Evolutionary conservation across 2,113 vertebrate genomes (phyloP), one percentile per base, ranked within the genome.

Genomic region (Okapia johnstoni): DNA sequence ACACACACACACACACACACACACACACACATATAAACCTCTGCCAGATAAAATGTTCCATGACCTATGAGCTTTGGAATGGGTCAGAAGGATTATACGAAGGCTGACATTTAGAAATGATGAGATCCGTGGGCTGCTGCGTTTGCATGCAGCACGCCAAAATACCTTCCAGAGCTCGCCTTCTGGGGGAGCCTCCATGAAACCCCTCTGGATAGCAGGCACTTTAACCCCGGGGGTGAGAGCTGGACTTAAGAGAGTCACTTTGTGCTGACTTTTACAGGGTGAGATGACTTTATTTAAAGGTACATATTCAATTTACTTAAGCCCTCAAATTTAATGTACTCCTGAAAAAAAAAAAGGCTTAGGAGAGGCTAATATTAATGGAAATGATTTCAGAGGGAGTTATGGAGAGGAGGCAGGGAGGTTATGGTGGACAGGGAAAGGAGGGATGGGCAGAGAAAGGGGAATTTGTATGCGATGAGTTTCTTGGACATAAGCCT

Each of bases 71-170:
- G 92, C 96, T 97, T 98, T 97, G 96, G 98, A 98, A 94, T n/a
- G 90, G 97, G 93, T 98, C 93, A 96, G 87, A 97, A 28, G 97
- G 95, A 97, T 98, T 98, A 96, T 97, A 90, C 50, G 94, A 80
- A 97, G 95, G 50, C 85, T 98, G 98, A 98, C 97, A 98, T 98
- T 98, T 98, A 96, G 97, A 98, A 98, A 96, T 90, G 52, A 98
- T 97, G 79, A 52, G 98, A 85, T 98, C 97, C n/a, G 5, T 87
- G 93, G 90, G 70, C 90, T 97, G 86, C 94, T 97, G 94, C 36
- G 23, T 94, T 98, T 98, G 89, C 95, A 96, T 66, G 96, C 23
- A 95, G 57, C 95, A 95, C 5, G 2, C 92, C 96, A 90, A 97
- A 98, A 93, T 60, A 88, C 80, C 92, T 94, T 63, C 96, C 40